Base-by-base conservation (phyloP, 2,113 vertebrate species). In the Balaeniceps rex region DNA sequence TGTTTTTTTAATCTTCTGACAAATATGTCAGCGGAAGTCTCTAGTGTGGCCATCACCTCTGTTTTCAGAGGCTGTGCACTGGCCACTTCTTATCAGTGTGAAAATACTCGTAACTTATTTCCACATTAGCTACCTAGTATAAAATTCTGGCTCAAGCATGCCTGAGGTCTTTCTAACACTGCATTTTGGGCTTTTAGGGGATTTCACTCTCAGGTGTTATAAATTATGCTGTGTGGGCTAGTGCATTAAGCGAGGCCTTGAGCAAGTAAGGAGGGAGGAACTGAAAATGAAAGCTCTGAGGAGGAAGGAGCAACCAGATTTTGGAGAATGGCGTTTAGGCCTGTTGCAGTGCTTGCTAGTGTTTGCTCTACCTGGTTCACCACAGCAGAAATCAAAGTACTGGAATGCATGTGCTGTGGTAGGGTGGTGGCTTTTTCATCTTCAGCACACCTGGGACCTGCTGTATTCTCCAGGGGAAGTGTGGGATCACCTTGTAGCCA, bases 21-120 rank as follows among this genome's bases (percentile, higher is more conserved):
- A 83, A 78, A 77, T 63, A 5, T 13, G 44, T 58, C 63, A 71
- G 42, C 81, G 85, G 47, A 74, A 94, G 31, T 52, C 12, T 17
- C 57, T 69, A 49, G 31, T 4, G 3, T 42, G 42, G 65, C 57
- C 24, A 47, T 88, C 60, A 38, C 29, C 34, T 72, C 47, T 75
- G 26, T 76, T 76, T 61, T 87, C 68, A 92, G 26, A 76, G 42
- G 71, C 71, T 64, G 12, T 31, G 33, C 33, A 13, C 31, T 61
- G 42, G 71, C 42, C 1, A 4, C 42, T 79, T 66, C 19, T 63
- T 88, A 75, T 44, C 68, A 64, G 21, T 0, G 2, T 58, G 87
- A 81, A 96, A 92, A 63, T 92, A 60, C 49, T 88, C 34, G 15
- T 71, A 46, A 90, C 74, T 94, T 83, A 92, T 92, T 80, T 95